Base-by-base conservation (phyloP, 1,140 invertebrate species). In the Apis cerana region DNA sequence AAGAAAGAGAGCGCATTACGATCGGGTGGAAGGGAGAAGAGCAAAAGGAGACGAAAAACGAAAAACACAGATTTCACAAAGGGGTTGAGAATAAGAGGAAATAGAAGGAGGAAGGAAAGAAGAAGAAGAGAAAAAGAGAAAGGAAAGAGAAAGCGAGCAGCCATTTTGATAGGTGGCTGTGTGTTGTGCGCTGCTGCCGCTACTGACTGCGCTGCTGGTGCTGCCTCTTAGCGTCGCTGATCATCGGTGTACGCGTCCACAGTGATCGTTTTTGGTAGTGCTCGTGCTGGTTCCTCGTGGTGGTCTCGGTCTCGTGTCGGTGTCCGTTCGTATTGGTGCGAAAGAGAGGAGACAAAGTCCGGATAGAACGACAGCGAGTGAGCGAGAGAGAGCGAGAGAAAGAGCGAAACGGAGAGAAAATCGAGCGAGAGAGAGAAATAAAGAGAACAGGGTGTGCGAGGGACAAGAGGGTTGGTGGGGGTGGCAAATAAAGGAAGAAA, bases 131-230 rank as follows among this genome's bases (percentile, higher is more conserved):
- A 27, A 54, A n/a, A 54, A 75, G 62, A 75, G 71, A 80, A 59
- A 61, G 71, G 84, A 88, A 77, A 81, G 83, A 83, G 81, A 82
- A 79, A 86, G 85, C 68, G 52, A 90, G 89, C 89, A 90, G 90
- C 90, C 90, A 91, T 90, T 91, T 88, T 88, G 87, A 76, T 90
- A 87, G 80, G 85, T 86, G 88, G 89, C 89, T 89, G 82, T 85
- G 81, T 78, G 87, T 87, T 86, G 84, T 83, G 82, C 87, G 87
- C 85, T 85, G 87, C 68, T 75, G 87, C 89, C 85, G 80, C 82
- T 85, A 82, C 86, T 85, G 76, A 65, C 82, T 79, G 80, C 61
- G 82, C 82, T 83, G 76, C 75, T 80, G 82, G 65, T 83, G 77
- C 77, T 84, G 69, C 70, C 77, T 80, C 69, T 70, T 65, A 48